Base-by-base conservation (phyloP, 1,140 invertebrate species). In the Hyles vespertilio region DNA sequence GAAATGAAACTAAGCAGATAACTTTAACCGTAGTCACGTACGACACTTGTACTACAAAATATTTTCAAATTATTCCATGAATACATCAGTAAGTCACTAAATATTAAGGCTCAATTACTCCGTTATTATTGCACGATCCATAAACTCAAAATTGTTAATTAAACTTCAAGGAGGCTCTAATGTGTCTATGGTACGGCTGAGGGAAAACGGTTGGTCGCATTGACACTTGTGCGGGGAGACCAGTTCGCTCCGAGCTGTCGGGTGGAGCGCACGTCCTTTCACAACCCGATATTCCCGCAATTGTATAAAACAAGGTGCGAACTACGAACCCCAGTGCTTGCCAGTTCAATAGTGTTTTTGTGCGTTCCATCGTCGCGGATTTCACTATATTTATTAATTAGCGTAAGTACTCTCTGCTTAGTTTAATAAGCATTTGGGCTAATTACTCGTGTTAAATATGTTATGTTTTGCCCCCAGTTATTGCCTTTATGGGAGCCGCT, bases 111-210 rank as follows among this genome's bases (percentile, higher is more conserved):
- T 40, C 36, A 40, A 40, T 40, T 40, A 40, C 36, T 50, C 36
- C 55, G 52, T 51, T 56, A 56, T 61, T 47, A 47, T 51, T 33
- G 33, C 12, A 33, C 12, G 11, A 48, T 48, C 53, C 44, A 12
- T 55, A 56, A 61, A 56, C 47, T 58, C 49, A 12, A 54, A 36
- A 50, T 50, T 50, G 52, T 58, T 61, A 61, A 65, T 60, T 61
- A 61, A 50, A 61, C 59, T 46, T 61, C 53, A 51, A 53, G 61
- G 67, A 69, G 65, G 66, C 46, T 59, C 61, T 66, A 72, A 69
- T 63, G 60, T 59, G 40, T 46, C 55, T 59, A 60, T 60, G 65
- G 63, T 58, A 59, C 56, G 34, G 56, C 61, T 69, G 61, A 67
- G 67, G 61, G 63, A 58, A 50, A 50, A 64, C 51, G 60, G 48